Evolutionary conservation across 2,797 vertebrate species (phyloP).

Genomic region (Chaetophractus vellerosus): DNA sequence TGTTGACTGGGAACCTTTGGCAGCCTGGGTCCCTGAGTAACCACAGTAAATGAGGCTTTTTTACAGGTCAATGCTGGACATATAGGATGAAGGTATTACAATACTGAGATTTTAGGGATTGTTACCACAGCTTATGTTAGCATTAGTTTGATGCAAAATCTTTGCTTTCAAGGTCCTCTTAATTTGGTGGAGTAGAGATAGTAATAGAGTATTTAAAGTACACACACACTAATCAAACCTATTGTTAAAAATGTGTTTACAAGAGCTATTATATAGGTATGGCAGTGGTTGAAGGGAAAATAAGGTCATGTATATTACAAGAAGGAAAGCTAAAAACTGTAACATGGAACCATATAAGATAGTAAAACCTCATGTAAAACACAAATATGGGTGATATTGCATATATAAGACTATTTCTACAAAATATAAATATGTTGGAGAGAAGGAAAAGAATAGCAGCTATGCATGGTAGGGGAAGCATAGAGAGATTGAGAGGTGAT

Average conservation of each 20-base stretch:
- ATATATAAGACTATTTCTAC: too few relatives aligned
- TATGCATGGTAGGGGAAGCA: too few relatives aligned
- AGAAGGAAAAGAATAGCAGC: too few relatives aligned
- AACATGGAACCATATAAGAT: too few relatives aligned
- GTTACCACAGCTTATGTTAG: background rate
- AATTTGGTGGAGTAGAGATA: background rate
- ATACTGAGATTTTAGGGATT: background rate
- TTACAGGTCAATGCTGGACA: background rate
- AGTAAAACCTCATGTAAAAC: too few relatives aligned
- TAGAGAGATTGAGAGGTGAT: too few relatives aligned
- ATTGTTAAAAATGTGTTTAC: background rate
- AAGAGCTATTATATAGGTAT: too few relatives aligned
- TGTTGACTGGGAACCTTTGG: background rate
- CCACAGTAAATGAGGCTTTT: background rate
- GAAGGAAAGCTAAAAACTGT: too few relatives aligned
- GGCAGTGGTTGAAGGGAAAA: too few relatives aligned
- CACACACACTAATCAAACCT: background rate
- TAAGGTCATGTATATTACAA: too few relatives aligned
- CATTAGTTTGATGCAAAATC: background rate
- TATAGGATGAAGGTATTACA: background rate
- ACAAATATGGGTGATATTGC: too few relatives aligned
- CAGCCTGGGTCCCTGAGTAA: background rate
- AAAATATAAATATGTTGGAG: too few relatives aligned
- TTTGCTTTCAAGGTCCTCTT: background rate
- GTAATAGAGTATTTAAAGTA: background rate